Base-by-base conservation (phyloP, 2,113 vertebrate species). In the Triplophysa dalaica region DNA sequence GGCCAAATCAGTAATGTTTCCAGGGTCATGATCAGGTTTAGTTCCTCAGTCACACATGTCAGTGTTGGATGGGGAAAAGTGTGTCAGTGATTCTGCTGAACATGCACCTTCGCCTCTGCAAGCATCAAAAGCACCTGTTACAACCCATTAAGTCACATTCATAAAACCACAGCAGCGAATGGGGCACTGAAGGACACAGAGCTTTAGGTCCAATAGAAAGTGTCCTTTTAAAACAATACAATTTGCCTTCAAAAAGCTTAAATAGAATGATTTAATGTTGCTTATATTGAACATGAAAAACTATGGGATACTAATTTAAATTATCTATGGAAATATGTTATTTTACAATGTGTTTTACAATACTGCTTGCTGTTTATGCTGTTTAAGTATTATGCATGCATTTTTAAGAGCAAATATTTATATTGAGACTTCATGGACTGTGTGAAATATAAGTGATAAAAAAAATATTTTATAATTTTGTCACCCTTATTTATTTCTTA, bases 1-100 rank as follows among this genome's bases (percentile, higher is more conserved):
- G 17, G 62, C 74, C 74, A 65, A 65, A 38, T 77, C 74, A 38
- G 45, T 76, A 10, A 76, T 64, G 45, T 54, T 77, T 65, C 62
- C 74, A 77, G 61, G 61, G 74, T 77, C 61, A 77, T 54, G 21
- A 65, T 54, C 61, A 4, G 62, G 62, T 65, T 64, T 43, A 58
- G 26, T 56, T 3, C 50, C 11, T 56, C 69, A 72, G 24, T 72
- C 69, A 72, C 69, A 72, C 72, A 62, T 17, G 72, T 26, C 58
- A 75, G 17, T 22, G 43, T 48, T 63, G 24, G n/a, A 9, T 62
- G 54, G 16, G 43, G 43, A 74, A 33, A 61, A 13, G 17, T n/a
- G 17, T 56, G 17, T 19, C 52, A 8, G 16, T 58, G n/a, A 58
- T 24, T 2, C 58, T 62, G 72, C 43, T 1, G 58, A 45, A 62